Evolutionary conservation across 2,113 vertebrate species (phyloP).

Genomic region (Casuarius casuarius): DNA sequence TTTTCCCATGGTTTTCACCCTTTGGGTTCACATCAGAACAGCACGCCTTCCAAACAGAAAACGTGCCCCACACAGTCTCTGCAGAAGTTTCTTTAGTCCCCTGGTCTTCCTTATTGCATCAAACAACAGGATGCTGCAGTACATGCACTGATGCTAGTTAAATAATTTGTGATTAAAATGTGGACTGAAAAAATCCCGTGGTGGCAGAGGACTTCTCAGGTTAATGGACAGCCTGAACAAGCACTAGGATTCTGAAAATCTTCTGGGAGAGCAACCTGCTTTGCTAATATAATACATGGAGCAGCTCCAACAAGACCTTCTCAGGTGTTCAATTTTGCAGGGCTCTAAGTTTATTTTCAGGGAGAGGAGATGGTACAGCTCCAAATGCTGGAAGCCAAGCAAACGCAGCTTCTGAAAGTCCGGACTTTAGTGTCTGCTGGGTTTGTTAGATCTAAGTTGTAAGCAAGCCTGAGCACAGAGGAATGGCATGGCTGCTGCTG

Average conservation of each 20-base stretch:
- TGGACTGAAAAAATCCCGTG: background rate
- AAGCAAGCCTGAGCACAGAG: background rate
- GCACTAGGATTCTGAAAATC: background rate
- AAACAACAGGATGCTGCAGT: background rate
- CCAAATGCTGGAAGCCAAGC: background rate
- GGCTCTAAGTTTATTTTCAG: background rate
- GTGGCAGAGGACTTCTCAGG: background rate
- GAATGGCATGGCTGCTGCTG: background rate
- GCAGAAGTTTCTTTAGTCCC: background rate
- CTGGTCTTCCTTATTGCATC: background rate
- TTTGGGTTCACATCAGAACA: background rate
- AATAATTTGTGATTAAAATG: slow-evolving; percentile 1
- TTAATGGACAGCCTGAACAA: background rate
- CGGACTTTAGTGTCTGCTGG: background rate
- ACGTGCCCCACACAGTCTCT: background rate
- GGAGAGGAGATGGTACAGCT: background rate
- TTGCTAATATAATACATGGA: background rate
- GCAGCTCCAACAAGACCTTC: background rate
- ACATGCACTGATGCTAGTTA: background rate
- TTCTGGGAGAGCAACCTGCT: background rate
- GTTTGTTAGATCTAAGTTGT: background rate
- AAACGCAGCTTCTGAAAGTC: background rate
- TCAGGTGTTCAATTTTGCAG: background rate
- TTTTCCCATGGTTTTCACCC: background rate
- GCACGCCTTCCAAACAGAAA: background rate